Evolutionary conservation across 2,797 vertebrate species (phyloP).

Genomic region (Gambelia wislizenii): DNA sequence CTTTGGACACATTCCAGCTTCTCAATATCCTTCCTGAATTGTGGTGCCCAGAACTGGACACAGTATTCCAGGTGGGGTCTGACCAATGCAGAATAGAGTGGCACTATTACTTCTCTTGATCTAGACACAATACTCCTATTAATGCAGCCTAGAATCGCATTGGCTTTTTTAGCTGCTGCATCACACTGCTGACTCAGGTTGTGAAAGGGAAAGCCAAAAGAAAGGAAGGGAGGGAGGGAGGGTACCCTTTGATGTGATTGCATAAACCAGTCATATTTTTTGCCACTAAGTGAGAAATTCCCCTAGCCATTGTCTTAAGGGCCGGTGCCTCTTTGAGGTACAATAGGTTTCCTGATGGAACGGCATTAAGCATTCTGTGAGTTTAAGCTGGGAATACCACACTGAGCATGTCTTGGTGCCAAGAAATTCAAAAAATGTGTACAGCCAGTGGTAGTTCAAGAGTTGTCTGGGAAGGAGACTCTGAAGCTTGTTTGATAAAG

Average conservation of each 20-base stretch:
- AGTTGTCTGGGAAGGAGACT: background rate
- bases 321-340: background rate
- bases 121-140: too few relatives aligned
- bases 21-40: too few relatives aligned
- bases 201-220: background rate
- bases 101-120: too few relatives aligned
- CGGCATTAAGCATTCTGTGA: background rate
- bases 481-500: background rate
- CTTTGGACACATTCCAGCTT: too few relatives aligned
- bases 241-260: too few relatives aligned
- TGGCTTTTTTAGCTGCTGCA: too few relatives aligned
- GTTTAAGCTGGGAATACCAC: accelerated
- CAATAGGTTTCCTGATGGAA: background rate
- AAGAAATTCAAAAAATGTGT: background rate
- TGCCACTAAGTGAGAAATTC: background rate
- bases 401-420: background rate
- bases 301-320: background rate
- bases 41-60: too few relatives aligned
- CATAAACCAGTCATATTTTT: too few relatives aligned
- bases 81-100: too few relatives aligned
- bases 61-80: too few relatives aligned
- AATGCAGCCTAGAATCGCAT: too few relatives aligned
- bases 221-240: background rate
- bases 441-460: background rate
- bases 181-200: too few relatives aligned